Evolutionary conservation across 1,140 invertebrate species (phyloP), one percentile per base, ranked within the genome.

Genomic region (Drosophila varians): DNA sequence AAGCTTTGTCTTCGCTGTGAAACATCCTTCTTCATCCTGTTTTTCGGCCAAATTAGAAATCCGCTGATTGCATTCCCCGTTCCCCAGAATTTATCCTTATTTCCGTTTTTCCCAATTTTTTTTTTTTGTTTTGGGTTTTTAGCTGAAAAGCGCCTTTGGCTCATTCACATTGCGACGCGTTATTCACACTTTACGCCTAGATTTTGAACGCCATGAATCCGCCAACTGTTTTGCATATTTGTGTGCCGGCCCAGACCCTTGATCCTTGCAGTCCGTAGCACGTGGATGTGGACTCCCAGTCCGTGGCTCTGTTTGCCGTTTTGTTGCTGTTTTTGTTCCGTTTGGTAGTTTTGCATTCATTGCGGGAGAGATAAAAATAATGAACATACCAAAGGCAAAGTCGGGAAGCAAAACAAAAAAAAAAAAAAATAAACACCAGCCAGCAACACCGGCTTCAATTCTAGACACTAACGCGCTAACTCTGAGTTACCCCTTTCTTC

Each of bases 291-390:
- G 26, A n/a, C 18, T 72, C 18, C 31, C 34, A 31, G 25, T 31
- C 26, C 43, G 18, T 43, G 62, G 66, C 36, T 16, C 52, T 53
- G 51, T 40, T 61, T 38, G 52, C 26, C 21, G 38, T 71, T 26
- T 72, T 79, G 65, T 61, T 56, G 69, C 53, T 65, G 79, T 78
- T 86, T 84, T 86, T 69, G 78, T 82, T 82, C 76, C 54, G 79
- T 83, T 84, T 79, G 46, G 56, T 79, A 86, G 80, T 84, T 84
- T 84, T 46, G 82, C 82, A 86, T 86, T 87, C 82, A 87, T 87
- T 87, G 82, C 82, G 57, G 86, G 66, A 86, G 78, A 87, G 82
- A 87, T 87, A 87, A 87, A 87, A 87, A 86, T 86, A 87, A 87
- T 87, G 82, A 87, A 87, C 82, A 87, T 84, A 86, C 72, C 80